phyloP scores from a whole-genome alignment of 1,140 invertebrate genomes.

The Diorhabda elongata region DNA sequence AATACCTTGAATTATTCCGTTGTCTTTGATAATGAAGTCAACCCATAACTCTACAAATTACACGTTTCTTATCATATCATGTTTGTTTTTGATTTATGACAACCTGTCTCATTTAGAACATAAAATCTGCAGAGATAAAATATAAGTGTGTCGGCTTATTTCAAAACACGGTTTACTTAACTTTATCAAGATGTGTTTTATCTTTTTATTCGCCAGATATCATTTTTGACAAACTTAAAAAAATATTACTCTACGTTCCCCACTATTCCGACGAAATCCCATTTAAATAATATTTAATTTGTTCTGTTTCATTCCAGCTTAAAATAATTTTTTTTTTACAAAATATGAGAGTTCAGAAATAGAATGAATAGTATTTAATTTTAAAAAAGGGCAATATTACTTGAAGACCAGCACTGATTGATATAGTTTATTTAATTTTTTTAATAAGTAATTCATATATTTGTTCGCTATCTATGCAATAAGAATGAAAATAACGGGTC shows the following conservation, averaged over 20 bases:
- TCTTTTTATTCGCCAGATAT: constrained; percentile 29
- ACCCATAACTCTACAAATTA: neutral
- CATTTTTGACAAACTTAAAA: constrained; percentile 22
- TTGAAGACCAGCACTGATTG: too few relatives aligned
- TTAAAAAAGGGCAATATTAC: too few relatives aligned
- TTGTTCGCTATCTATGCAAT: too few relatives aligned
- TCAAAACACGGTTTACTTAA: constrained; percentile 25
- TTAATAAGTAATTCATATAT: too few relatives aligned
- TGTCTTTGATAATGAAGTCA: constrained; percentile 8
- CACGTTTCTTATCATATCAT: constrained; percentile 22
- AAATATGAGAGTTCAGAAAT: too few relatives aligned
- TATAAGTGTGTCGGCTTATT: constrained; percentile 34
- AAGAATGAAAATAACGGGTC: too few relatives aligned
- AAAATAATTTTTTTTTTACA: too few relatives aligned
- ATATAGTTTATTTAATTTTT: too few relatives aligned
- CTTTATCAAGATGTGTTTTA: constrained; percentile 27
- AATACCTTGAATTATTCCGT: constrained; percentile 4
- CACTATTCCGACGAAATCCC: too few relatives aligned
- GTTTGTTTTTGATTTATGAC: constrained; percentile 35
- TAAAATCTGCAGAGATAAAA: constrained; percentile 38
- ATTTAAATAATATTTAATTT: too few relatives aligned
- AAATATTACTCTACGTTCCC: neutral
- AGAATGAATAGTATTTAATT: too few relatives aligned
- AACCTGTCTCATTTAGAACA: constrained; percentile 30
- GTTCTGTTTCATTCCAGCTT: too few relatives aligned